phyloP scores from a whole-genome alignment of 2,888 invertebrate genomes.

The Creontiades dilutus region DNA sequence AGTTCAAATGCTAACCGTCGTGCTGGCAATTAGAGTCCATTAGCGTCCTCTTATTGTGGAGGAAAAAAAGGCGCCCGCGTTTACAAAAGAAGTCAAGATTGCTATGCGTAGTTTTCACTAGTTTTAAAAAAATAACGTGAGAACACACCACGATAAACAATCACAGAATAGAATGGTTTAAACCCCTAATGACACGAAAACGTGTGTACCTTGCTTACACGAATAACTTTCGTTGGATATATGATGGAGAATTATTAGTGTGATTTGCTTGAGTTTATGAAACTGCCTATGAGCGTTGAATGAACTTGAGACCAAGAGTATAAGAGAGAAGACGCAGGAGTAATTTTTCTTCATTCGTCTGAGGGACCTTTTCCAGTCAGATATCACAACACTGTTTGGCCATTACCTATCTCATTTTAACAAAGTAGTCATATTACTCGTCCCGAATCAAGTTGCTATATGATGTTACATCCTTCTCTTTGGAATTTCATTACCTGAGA shows the following conservation, averaged over 20 bases:
- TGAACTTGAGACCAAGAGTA: no score
- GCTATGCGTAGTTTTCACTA: not conserved
- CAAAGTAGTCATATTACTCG: not conserved
- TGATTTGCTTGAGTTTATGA: no score
- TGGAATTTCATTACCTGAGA: not conserved
- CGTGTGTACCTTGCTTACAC: no score
- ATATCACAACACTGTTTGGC: no score
- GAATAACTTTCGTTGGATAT: no score
- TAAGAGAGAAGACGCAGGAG: no score
- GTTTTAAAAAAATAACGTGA: not conserved
- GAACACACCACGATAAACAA: not conserved
- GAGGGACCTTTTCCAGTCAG: no score
- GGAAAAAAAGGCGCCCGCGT: not conserved
- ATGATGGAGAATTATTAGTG: no score
- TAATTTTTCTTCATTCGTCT: no score
- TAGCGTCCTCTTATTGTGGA: constrained; percentile 48
- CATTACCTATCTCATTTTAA: not conserved
- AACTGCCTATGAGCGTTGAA: no score
- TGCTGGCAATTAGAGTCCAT: constrained; percentile 37
- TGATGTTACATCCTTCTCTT: not conserved
- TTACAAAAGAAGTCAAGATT: not conserved
- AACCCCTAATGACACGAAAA: no score
- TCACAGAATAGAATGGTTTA: no score
- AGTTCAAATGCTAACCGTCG: not conserved
- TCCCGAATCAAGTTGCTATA: not conserved